These are phyloP conservation scores for Drosophila pseudotakahashii DNA, from an alignment of 2,888 invertebrate genomes.

Conservation along the genomic window DNA sequence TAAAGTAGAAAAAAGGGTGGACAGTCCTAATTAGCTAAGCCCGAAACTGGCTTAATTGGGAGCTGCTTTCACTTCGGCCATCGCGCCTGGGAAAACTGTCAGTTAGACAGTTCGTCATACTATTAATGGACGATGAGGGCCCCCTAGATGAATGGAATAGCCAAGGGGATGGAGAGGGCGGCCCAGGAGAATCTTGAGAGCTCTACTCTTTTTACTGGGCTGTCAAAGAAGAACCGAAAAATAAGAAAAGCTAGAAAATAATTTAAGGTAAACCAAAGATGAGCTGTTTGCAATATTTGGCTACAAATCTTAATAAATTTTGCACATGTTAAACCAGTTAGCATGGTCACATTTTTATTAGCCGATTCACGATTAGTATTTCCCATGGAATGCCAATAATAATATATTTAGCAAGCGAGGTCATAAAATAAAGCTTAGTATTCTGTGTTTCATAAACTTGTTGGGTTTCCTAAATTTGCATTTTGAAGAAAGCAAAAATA, in stretches of 20 bases:
- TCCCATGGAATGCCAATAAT: not conserved
- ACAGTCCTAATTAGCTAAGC: conserved; percentile 45
- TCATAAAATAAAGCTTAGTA: not conserved
- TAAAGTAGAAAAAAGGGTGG: conserved; percentile 12
- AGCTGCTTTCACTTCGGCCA: conserved; percentile 28
- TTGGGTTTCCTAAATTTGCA: not conserved
- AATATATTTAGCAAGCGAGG: not conserved
- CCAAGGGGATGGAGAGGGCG: not conserved
- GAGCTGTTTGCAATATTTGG: not conserved
- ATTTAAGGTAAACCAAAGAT: not conserved
- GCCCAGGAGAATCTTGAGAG: conserved; percentile 12
- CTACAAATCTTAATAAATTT: too few species aligned
- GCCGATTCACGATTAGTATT: not conserved
- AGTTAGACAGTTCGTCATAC: conserved; percentile 33
- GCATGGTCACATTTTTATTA: not conserved
- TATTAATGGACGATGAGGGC: conserved; percentile 39
- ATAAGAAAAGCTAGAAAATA: not conserved
- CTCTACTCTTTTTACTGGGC: conserved; percentile 4
- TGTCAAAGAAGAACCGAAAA: not conserved
- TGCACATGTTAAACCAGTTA: not conserved
- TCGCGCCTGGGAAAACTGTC: conserved; percentile 39
- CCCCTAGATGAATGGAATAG: conserved; percentile 23
- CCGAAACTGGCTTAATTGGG: conserved; percentile 48
- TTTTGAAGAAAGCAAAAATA: not conserved
- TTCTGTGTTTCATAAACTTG: not conserved